Evolutionary conservation across 2,888 invertebrate species (phyloP).

Genomic region (Dicyrtoma fusca): DNA sequence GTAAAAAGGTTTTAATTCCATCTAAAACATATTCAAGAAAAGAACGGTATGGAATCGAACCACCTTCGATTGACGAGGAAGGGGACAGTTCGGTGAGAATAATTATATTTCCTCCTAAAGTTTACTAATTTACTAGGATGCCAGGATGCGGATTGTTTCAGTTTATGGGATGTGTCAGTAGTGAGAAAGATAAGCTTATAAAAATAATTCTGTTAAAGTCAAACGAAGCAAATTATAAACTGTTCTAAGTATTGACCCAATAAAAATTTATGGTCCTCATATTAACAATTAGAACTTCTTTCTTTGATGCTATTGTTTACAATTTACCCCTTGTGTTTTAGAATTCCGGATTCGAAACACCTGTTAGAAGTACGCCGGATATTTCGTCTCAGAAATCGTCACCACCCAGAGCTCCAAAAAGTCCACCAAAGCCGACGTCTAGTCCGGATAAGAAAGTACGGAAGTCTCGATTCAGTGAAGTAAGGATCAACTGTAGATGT

Average conservation of each 20-base stretch:
- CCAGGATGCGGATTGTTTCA: too few species aligned
- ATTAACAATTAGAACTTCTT: too few species aligned
- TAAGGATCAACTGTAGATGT: not conserved
- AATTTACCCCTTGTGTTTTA: not conserved
- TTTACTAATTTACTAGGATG: not conserved
- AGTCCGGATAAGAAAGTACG: slow-evolving; percentile 13
- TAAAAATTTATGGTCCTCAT: too few species aligned
- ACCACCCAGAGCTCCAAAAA: slow-evolving; percentile 5
- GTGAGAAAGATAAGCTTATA: too few species aligned
- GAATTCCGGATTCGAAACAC: slow-evolving; percentile 9
- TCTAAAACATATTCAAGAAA: slow-evolving; percentile 31
- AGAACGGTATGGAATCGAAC: slow-evolving; percentile 13
- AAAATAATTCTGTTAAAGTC: too few species aligned
- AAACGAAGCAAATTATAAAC: too few species aligned
- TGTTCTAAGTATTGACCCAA: too few species aligned
- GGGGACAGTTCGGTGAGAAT: slow-evolving; percentile 12
- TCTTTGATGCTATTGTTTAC: too few species aligned
- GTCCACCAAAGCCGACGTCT: slow-evolving; percentile 1
- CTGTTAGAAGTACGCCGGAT: too few species aligned
- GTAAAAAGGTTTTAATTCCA: slow-evolving; percentile 23
- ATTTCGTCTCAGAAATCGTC: slow-evolving; percentile 14
- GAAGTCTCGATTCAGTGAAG: slow-evolving; percentile 23
- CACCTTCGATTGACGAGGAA: slow-evolving; percentile 11
- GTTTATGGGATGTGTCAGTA: too few species aligned
- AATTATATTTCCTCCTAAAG: not conserved